Base-by-base conservation (phyloP, 2,888 invertebrate species). In the Erebia epiphron region DNA sequence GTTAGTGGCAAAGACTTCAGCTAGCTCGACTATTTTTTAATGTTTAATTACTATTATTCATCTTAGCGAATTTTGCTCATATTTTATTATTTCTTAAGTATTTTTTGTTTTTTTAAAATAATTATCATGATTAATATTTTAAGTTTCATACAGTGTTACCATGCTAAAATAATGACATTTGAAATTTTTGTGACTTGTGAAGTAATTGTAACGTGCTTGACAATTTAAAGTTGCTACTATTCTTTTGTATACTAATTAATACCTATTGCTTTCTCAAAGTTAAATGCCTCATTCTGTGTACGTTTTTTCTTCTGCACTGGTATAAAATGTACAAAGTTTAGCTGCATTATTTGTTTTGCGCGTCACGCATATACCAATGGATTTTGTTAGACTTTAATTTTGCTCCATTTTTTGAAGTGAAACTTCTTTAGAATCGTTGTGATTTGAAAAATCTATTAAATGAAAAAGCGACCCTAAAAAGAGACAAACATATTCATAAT, bases 11-110 rank as follows among this genome's bases (percentile, higher is more conserved):
- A 60, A 58, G 7, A 46, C 14, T 46, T 61, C 46, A 43, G 18
- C 61, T 61, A 21, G 13, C 61, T 61, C 61, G 61, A 61, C 61
- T 61, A 46, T 61, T 46, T 61, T 7, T 18, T 18, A 41, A 46
- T 61, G 46, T 46, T 61, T 35, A 35, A 18, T 18, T 61, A 43
- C 10, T 43, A 11, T 16, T 14, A 60, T 43, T 16, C 58, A 62
- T 21, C 49, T 43, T 49, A 49, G 62, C 46, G 46, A 62, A 49
- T 49, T 49, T 46, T 62, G 62, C 62, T 62, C 62, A 62, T 46
- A 13, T 49, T 62, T 62, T 49, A 62, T 49, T 62, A 49, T 62
- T 21, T 49, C 13, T 61, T n/a, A 8, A 35, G 26, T 58, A 35
- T 58, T 35, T 58, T 61, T 61, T 18, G 16, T 46, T 18, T 46